Percentiles rank a stretch among this genome's conserved stretches.
Evolutionary conservation across 2,113 vertebrate species (phyloP).

Genomic region (Silurus asotus): DNA sequence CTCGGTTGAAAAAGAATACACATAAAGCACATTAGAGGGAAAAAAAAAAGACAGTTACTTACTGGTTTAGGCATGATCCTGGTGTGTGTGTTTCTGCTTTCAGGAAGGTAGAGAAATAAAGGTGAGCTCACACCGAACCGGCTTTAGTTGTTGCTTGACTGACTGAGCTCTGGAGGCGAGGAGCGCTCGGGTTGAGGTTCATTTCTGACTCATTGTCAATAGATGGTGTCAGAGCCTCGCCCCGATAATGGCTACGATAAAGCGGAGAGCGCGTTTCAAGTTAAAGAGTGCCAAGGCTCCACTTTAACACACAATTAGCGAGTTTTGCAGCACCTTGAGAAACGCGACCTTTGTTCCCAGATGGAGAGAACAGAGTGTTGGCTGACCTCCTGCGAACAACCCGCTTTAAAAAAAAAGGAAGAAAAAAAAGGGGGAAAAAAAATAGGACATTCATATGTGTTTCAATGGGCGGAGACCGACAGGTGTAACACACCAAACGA

Average conservation of each 20-base stretch:
- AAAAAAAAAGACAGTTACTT: slow-evolving; percentile 57
- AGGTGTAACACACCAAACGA: slow-evolving; percentile 11
- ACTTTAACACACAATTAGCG: slow-evolving; percentile 60
- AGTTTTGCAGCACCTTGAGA: slow-evolving; percentile 54
- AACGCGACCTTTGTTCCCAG: slow-evolving; percentile 67
- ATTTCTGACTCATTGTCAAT: slow-evolving; percentile 58
- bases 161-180: slow-evolving; percentile 18
- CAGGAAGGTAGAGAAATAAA: neutral
- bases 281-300: slow-evolving; percentile 55
- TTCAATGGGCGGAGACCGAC: slow-evolving; percentile 39
- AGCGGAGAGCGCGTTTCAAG: slow-evolving; percentile 36
- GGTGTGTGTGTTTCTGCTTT: neutral
- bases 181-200: slow-evolving; percentile 39
- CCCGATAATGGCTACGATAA: slow-evolving; percentile 52
- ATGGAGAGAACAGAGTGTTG: neutral
- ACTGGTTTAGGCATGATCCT: slow-evolving; percentile 84
- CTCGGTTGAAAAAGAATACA: neutral
- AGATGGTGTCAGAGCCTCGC: slow-evolving; percentile 58
- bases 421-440: too few species aligned
- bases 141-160: slow-evolving; percentile 12
- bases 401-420: neutral
- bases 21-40: neutral
- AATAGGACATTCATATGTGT: neutral
- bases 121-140: slow-evolving; percentile 13
- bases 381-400: neutral